Percentiles rank a stretch among this genome's conserved stretches.
These are phyloP conservation scores for Enhydra lutris DNA, from an alignment of 2,113 vertebrate species.

Conservation along the genomic window DNA sequence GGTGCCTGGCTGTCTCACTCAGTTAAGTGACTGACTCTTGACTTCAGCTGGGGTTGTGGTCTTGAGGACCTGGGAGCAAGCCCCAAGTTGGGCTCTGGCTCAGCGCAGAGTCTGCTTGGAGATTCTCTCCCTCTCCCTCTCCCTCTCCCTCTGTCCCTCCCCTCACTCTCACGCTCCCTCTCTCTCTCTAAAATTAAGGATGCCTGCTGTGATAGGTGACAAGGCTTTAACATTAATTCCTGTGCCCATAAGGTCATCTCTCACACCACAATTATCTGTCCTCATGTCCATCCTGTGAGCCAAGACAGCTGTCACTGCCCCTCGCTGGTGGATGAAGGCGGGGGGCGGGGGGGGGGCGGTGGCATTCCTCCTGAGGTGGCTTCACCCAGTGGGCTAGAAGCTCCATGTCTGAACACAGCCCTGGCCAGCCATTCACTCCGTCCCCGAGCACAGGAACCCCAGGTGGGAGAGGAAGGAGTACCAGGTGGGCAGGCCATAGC, in stretches of 20 bases:
- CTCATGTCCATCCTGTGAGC: neutral
- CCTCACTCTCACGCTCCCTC: neutral
- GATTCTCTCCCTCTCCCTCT: neutral
- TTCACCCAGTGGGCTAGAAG: neutral
- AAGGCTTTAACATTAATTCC: neutral
- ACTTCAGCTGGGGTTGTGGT: neutral
- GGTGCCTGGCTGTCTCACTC: neutral
- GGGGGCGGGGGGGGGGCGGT: too few relatives aligned
- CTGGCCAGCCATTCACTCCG: rapidly evolving
- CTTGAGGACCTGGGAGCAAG: neutral
- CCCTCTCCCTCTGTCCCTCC: neutral
- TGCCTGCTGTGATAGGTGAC: rapidly evolving
- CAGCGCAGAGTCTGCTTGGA: neutral
- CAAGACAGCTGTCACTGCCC: neutral
- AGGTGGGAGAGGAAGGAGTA: neutral
- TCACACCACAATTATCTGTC: neutral
- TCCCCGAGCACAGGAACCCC: neutral
- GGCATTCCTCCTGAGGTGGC: too few relatives aligned
- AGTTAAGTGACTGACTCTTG: too few relatives aligned
- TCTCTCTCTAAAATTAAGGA: neutral
- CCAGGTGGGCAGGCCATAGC: rapidly evolving
- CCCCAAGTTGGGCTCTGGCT: neutral
- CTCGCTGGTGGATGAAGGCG: rapidly evolving
- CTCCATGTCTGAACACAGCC: neutral
- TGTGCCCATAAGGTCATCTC: too few relatives aligned